Conservation (phyloP, 2,113 vertebrate genomes). For the Melospiza georgiana region DNA sequence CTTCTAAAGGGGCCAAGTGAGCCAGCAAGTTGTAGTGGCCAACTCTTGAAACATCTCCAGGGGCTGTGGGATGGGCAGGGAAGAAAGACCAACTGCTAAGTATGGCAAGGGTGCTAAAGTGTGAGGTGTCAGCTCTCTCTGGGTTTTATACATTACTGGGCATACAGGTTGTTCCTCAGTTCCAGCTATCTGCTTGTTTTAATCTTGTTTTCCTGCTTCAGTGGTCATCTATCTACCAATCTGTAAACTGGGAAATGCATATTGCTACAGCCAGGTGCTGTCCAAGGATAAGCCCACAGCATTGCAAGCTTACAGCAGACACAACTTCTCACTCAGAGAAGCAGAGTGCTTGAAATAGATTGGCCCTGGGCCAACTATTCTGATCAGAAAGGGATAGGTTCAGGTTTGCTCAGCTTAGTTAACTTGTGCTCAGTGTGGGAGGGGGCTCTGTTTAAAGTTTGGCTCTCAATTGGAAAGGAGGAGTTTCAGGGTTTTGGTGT, state of each 20-base stretch:
- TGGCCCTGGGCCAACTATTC: not conserved
- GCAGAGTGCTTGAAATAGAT: not conserved
- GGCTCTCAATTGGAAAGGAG: not conserved
- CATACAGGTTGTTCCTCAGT: not conserved
- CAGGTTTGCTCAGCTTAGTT: not conserved
- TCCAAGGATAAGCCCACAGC: not conserved
- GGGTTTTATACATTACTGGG: not conserved
- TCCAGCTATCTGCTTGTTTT: not conserved
- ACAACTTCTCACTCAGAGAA: not conserved
- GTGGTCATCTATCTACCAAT: not conserved
- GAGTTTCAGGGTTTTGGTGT: not conserved
- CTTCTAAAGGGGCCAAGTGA: not conserved
- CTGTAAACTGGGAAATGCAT: not conserved
- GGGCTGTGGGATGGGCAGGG: not conserved
- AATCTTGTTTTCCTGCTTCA: not conserved
- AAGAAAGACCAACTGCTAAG: not conserved
- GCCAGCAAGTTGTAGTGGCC: not conserved
- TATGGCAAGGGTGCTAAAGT: not conserved
- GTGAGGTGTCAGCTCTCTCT: not conserved
- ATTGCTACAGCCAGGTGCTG: not conserved
- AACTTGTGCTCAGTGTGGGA: accelerated
- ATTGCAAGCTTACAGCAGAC: not conserved
- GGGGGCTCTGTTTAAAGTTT: not conserved
- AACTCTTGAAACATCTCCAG: not conserved
- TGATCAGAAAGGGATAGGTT: not conserved